phyloP scores from a whole-genome alignment of 2,888 invertebrate genomes.

The Scaptomyza polygonia region DNA sequence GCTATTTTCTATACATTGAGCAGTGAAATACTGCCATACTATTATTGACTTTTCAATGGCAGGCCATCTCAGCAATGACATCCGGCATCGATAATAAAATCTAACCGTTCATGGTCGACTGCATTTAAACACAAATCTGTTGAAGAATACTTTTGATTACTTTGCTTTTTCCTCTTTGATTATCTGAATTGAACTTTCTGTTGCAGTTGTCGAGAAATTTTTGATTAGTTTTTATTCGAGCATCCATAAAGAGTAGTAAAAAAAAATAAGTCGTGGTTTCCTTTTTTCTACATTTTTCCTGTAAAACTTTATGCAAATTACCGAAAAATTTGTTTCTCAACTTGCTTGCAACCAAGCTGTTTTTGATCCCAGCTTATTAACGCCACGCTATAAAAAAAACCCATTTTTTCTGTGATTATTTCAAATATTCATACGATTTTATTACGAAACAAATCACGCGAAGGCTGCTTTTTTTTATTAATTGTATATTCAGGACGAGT shows the following conservation, averaged over 20 bases:
- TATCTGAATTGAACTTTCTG: slow-evolving; percentile 3
- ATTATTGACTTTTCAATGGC: slow-evolving; percentile 32
- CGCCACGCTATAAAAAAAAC: no score
- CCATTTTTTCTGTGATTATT: no score
- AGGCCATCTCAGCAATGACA: background rate
- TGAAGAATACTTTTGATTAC: slow-evolving; percentile 13
- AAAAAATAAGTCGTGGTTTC: no score
- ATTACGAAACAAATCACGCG: no score
- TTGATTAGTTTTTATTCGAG: background rate
- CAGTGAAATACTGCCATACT: slow-evolving; percentile 5
- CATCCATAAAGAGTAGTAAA: no score
- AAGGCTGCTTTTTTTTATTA: slow-evolving; percentile 8
- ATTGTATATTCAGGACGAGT: slow-evolving; percentile 22
- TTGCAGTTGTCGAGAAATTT: background rate
- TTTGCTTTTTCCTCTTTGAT: slow-evolving; percentile 11
- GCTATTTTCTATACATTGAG: slow-evolving; percentile 3
- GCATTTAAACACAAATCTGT: slow-evolving; percentile 6
- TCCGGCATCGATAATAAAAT: slow-evolving; percentile 5
- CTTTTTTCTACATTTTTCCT: no score
- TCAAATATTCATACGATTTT: no score
- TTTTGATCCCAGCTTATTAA: no score
- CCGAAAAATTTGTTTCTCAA: no score
- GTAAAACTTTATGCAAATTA: no score
- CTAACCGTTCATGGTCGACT: slow-evolving; percentile 17
- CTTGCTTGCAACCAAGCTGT: no score